Evolutionary conservation across 2,888 invertebrate genomes (phyloP).

Genomic region (Epiperipatus broadwayi): DNA sequence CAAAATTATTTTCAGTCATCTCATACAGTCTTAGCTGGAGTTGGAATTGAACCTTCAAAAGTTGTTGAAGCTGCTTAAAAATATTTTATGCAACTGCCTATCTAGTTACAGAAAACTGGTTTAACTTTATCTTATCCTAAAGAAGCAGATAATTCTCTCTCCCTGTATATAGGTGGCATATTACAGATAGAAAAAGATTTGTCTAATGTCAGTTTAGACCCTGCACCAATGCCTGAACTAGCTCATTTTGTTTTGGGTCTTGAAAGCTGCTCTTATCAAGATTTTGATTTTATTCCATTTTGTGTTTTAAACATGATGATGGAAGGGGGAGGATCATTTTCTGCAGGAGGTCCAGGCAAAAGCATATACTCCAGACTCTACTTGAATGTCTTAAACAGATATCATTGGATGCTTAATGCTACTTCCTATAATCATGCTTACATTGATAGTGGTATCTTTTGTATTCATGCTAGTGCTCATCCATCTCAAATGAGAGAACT

Average conservation of each 20-base stretch:
- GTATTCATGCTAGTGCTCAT: conserved; percentile 84
- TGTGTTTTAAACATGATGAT: conserved; percentile 97
- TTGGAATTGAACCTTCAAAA: conserved; percentile 72
- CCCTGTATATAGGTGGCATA: conserved; percentile 87
- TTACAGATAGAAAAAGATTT: conserved; percentile 42
- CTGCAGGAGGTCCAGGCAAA: conserved; percentile 97
- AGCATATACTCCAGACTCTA: conserved; percentile 98
- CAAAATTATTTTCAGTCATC: conserved; percentile 68
- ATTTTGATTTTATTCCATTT: conserved; percentile 80
- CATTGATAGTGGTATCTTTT: conserved; percentile 79
- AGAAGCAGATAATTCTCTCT: conserved; percentile 50
- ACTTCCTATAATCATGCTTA: conserved; percentile 97
- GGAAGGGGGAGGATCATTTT: conserved; percentile 99
- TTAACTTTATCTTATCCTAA: too few relatives aligned
- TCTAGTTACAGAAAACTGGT: not conserved
- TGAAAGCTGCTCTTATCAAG: conserved; percentile 77
- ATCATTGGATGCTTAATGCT: conserved; percentile 97
- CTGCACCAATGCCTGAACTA: conserved; percentile 79
- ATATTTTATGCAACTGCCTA: conserved; percentile 20
- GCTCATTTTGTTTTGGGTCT: conserved; percentile 84
- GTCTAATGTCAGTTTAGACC: conserved; percentile 43
- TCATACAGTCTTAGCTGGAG: conserved; percentile 91
- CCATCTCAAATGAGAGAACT: conserved; percentile 65
- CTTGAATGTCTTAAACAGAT: conserved; percentile 42
- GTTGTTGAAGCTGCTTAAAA: conserved; percentile 63